Percentiles rank a stretch among this genome's conserved stretches.
Conservation (phyloP, 2,113 vertebrate species). For the Syngnathus scovelli region DNA sequence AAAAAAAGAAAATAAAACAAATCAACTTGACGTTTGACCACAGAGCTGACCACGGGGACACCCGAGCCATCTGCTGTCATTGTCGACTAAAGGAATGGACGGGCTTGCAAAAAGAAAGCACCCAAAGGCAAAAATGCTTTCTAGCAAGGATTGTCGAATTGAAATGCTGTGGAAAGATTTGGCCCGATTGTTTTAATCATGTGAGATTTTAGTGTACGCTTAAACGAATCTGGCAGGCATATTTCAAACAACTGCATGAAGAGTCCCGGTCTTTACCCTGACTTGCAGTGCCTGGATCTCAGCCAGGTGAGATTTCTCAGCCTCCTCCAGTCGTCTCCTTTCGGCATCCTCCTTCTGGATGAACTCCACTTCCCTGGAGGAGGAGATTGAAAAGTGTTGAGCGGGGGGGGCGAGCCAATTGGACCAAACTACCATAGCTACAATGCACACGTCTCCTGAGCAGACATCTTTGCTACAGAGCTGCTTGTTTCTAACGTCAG, state of each 20-base stretch:
- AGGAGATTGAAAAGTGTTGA: slow-evolving; percentile 16
- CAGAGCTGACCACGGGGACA: slow-evolving; percentile 1
- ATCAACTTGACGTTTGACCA: slow-evolving; percentile 4
- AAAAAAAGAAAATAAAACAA: slow-evolving; percentile 25
- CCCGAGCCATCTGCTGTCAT: neutral
- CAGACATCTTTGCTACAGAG: slow-evolving; percentile 15
- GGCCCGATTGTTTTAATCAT: neutral
- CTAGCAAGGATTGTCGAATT: neutral
- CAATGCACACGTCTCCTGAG: slow-evolving; percentile 2
- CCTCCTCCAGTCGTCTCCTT: slow-evolving; percentile 88
- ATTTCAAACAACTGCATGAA: neutral
- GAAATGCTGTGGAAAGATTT: neutral
- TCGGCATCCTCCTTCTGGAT: slow-evolving; percentile 90
- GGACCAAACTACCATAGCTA: no score
- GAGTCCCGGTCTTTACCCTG: slow-evolving; percentile 67
- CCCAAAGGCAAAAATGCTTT: neutral
- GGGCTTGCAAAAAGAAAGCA: neutral
- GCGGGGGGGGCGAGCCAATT: neutral
- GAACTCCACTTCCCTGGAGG: slow-evolving; percentile 88
- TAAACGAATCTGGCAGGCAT: neutral
- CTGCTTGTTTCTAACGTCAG: slow-evolving; percentile 32
- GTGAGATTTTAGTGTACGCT: neutral
- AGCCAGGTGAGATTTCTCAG: slow-evolving; percentile 85
- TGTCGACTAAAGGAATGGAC: neutral
- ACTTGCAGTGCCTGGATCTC: slow-evolving; percentile 93